phyloP scores from a whole-genome alignment of 2,113 vertebrate genomes.

The Indicator maculatus region DNA sequence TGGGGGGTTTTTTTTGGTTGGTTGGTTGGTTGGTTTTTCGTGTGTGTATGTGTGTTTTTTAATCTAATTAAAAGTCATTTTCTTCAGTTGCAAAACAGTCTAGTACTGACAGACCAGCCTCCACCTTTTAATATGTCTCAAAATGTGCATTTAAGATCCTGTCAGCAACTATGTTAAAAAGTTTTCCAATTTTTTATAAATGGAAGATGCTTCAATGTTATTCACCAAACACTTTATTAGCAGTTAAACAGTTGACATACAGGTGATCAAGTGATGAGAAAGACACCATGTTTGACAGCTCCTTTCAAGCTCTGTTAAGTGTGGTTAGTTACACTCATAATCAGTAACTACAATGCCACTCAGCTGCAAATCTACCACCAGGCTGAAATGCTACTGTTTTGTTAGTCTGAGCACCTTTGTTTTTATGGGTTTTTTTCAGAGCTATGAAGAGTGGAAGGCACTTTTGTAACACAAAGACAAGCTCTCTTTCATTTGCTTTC shows the following conservation, averaged over 20 bases:
- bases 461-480: neutral
- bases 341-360: neutral
- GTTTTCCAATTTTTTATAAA: neutral
- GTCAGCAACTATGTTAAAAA: neutral
- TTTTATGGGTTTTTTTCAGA: neutral
- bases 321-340: neutral
- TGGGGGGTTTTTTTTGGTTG: too few species aligned
- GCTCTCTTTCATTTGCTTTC: neutral
- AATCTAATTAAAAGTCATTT: neutral
- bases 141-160: neutral
- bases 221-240: neutral
- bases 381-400: neutral
- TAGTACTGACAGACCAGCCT: rapidly evolving
- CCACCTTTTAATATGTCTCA: neutral
- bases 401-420: neutral
- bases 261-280: neutral
- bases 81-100: neutral
- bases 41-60: too few species aligned
- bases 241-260: neutral
- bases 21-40: neutral
- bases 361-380: neutral
- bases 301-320: neutral
- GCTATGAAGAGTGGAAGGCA: neutral
- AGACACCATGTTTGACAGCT: neutral
- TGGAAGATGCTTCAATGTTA: neutral